A percentile compares a stretch with the other conserved stretches of the same genome.
These are phyloP conservation scores for Henricia sp. DNA, from an alignment of 53 echinoderm and acorn worm genomes.

Conservation along the genomic window DNA sequence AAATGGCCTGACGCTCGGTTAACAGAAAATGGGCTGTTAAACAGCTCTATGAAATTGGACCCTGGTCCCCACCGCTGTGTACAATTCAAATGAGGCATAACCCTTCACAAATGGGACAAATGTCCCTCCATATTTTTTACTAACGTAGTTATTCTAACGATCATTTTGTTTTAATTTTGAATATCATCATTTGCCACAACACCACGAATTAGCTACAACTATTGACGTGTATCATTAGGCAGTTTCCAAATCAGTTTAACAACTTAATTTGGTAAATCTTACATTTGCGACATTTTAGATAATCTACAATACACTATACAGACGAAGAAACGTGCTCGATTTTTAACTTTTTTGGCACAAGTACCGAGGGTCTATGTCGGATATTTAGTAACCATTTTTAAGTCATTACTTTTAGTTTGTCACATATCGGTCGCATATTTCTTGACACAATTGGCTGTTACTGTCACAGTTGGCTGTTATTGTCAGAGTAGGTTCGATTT, in stretches of 20 bases:
- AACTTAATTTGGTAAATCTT: too few species aligned
- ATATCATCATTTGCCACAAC: too few species aligned
- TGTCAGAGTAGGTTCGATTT: constrained; percentile 9
- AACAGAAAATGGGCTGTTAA: too few species aligned
- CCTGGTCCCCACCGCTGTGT: constrained; percentile 12
- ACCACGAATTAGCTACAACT: constrained; percentile 11
- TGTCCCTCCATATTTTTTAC: too few species aligned
- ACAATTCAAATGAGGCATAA: neutral
- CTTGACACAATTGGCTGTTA: constrained; percentile 31
- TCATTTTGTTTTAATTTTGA: too few species aligned
- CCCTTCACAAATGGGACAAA: too few species aligned
- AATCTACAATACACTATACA: neutral
- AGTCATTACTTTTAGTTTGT: neutral
- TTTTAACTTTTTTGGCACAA: neutral
- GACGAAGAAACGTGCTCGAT: neutral
- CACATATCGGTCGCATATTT: constrained; percentile 7
- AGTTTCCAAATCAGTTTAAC: too few species aligned
- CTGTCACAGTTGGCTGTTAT: too few species aligned
- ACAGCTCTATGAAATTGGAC: too few species aligned
- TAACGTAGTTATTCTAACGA: too few species aligned
- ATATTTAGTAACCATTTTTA: neutral
- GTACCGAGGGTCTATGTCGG: neutral
- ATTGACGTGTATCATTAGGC: too few species aligned
- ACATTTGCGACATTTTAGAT: constrained; percentile 13
- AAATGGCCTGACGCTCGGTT: too few species aligned